phyloP scores from a whole-genome alignment of 2,797 vertebrate species.

The Neosilurus hyrtlii region DNA sequence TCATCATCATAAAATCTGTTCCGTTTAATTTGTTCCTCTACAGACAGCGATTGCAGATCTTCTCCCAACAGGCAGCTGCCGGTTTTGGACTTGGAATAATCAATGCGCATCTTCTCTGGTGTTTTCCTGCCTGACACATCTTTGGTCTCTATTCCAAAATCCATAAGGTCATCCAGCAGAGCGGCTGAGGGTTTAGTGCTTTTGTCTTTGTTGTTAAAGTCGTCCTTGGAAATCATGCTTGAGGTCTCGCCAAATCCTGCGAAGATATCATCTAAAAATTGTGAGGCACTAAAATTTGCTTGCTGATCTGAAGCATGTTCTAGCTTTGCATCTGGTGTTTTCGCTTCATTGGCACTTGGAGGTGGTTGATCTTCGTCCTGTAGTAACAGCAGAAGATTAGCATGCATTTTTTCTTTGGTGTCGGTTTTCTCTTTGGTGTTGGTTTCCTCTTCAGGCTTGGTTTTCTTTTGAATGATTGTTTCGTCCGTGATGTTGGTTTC shows the following conservation, averaged over 20 bases:
- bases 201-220: slow-evolving; percentile 54
- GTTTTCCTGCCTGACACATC: slow-evolving; percentile 34
- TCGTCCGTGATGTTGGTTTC: slow-evolving; percentile 28
- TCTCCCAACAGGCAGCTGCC: slow-evolving; percentile 57
- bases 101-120: slow-evolving; percentile 30
- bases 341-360: slow-evolving; percentile 66
- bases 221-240: slow-evolving; percentile 60
- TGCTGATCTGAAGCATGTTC: slow-evolving; percentile 53
- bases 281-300: slow-evolving; percentile 59
- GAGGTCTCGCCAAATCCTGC: slow-evolving; percentile 66
- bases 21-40: slow-evolving; percentile 81
- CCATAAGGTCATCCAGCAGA: slow-evolving; percentile 70
- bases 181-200: slow-evolving; percentile 51
- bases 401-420: slow-evolving; percentile 58
- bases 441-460: slow-evolving; percentile 15
- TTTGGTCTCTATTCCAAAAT: slow-evolving; percentile 66
- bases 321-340: slow-evolving; percentile 39
- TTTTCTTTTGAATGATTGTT: slow-evolving; percentile 24
- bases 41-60: slow-evolving; percentile 65
- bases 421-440: slow-evolving; percentile 43
- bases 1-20: slow-evolving; percentile 76
- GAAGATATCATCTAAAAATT: slow-evolving; percentile 75
- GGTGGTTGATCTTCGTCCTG: slow-evolving; percentile 64
- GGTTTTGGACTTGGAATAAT: slow-evolving; percentile 51
- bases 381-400: slow-evolving; percentile 63